Evolutionary conservation across 2,797 vertebrate species (phyloP), one percentile per base, ranked within the genome.

Genomic region (Thaleichthys pacificus): DNA sequence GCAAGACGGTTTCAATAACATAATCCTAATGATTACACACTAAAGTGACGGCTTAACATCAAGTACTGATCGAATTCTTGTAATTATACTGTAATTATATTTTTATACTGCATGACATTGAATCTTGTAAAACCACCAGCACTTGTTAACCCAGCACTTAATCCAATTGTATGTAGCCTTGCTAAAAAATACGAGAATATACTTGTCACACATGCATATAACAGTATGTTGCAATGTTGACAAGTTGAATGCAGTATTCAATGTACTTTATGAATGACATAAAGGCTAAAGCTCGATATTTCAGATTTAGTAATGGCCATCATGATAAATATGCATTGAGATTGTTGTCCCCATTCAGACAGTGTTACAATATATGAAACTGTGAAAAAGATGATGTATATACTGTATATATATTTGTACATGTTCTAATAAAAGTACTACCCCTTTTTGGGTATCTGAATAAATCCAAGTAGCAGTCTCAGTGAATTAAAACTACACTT

Each of bases 1-100:
- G 17, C 26, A 2, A 56, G 58, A 22, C n/a, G 21, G 21, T n/a
- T 58, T 38, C 14, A 22, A 30, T 32, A 1, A 61, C 26, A 61
- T 0, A 60, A 60, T 17, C 51, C 51, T 1, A 5, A 19, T 38
- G 32, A n/a, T 35, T n/a, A 15, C 24, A 66, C 8, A 49, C 1
- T 14, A 0, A 51, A 66, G 38, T 19, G 2, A 54, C 24, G 26
- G 7, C 47, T 26, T 9, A 67, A 28, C 24, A 42, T 3, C 22
- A 42, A 66, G 35, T 66, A 47, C 9, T 51, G 22, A 66, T 22
- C 49, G 3, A 1, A 47, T 51, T 7, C 51, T 49, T 47, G 26
- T 30, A 61, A 69, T 71, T 57, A 61, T 74, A 72, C 47, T 77
- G 11, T 51, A 54, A 74, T 73, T 11, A 42, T 42, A 42, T 42